A percentile compares a stretch with the other conserved stretches of the same genome.
phyloP scores from a whole-genome alignment of 1,140 invertebrate species.

The Ceratosolen solmsi region DNA sequence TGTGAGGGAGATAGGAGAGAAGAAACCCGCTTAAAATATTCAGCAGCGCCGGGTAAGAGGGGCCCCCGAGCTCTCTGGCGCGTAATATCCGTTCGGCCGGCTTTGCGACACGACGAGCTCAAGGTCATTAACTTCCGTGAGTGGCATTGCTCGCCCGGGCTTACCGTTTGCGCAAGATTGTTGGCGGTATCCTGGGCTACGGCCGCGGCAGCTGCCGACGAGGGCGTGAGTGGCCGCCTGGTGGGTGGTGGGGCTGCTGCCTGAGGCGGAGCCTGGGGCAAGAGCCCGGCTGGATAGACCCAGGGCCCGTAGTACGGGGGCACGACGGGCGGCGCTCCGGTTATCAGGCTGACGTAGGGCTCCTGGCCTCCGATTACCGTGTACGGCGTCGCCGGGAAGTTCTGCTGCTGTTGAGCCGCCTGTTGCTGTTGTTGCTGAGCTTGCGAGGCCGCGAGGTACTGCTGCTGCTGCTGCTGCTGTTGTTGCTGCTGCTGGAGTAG shows the following conservation, averaged over 20 bases:
- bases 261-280: constrained; percentile 78
- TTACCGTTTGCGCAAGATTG: constrained; percentile 76
- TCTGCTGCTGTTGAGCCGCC: constrained; percentile 81
- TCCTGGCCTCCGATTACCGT: constrained; percentile 90
- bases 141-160: constrained; percentile 51
- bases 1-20: too few relatives aligned
- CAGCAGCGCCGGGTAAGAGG: too few relatives aligned
- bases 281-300: constrained; percentile 86
- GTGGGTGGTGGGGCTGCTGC: constrained; percentile 77
- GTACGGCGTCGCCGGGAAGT: constrained; percentile 85
- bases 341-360: constrained; percentile 78
- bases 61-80: too few relatives aligned
- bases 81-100: not conserved
- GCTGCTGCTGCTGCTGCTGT: constrained; percentile 75
- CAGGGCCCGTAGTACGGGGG: constrained; percentile 87
- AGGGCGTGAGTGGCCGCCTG: constrained; percentile 82
- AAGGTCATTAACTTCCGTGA: constrained; percentile 11
- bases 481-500: constrained; percentile 74
- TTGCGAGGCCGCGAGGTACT: constrained; percentile 79
- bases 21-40: not conserved
- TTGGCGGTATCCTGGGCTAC: constrained; percentile 72
- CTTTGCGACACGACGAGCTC: not conserved
- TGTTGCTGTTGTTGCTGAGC: constrained; percentile 77
- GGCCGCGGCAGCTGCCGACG: constrained; percentile 77
- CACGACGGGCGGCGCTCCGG: constrained; percentile 78